phyloP scores from a whole-genome alignment of 2,797 vertebrate genomes.

The Rhincodon typus region DNA sequence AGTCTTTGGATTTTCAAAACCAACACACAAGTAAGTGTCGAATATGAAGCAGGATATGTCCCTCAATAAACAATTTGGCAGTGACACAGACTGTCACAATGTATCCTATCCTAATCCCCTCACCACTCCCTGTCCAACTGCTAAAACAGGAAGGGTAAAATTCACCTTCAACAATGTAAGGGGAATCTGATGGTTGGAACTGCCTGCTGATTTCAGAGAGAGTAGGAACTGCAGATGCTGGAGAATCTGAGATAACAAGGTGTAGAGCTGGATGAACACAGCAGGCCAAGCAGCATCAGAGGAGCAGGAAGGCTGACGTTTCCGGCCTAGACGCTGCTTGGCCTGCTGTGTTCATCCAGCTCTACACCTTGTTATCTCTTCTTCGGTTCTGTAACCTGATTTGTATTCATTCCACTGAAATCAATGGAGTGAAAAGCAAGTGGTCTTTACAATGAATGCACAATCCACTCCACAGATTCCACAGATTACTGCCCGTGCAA shows the following conservation, averaged over 20 bases:
- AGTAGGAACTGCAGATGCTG: too few species aligned
- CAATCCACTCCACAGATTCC: not conserved
- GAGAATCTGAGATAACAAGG: too few species aligned
- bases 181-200: not conserved
- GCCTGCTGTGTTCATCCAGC: too few species aligned
- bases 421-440: not conserved
- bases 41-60: not conserved
- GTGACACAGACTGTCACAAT: not conserved
- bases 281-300: too few species aligned
- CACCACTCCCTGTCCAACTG: too few species aligned
- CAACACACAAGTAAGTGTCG: not conserved
- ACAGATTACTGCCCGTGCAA: not conserved
- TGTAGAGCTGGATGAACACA: too few species aligned
- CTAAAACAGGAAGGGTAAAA: not conserved
- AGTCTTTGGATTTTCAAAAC: not conserved
- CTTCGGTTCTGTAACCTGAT: too few species aligned
- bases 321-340: too few species aligned
- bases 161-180: not conserved
- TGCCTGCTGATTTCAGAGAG: not conserved
- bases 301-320: too few species aligned
- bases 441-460: not conserved
- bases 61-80: not conserved
- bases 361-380: too few species aligned
- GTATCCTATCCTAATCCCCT: not conserved
- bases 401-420: not conserved